Base-by-base conservation (phyloP, 2,888 invertebrate species). In the Rhimphoctona megacephalus region DNA sequence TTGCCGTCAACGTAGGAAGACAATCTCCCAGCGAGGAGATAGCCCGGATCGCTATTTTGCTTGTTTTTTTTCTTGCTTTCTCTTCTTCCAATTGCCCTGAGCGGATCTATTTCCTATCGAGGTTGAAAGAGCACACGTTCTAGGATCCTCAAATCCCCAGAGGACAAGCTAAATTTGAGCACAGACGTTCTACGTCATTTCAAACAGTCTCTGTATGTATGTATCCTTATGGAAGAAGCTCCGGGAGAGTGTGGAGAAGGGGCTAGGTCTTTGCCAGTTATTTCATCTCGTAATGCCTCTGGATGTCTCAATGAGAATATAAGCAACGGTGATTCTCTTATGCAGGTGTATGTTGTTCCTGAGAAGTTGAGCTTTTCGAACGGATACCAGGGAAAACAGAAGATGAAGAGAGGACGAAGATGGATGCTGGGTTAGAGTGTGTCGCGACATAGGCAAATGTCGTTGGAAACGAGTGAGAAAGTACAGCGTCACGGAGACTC, bases 21-120 rank as follows among this genome's bases (percentile, higher is more conserved):
- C 94, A 94, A 94, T 94, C 94, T 94, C 93, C 94, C 93, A 92
- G 81, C 90, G 93, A 94, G 94, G 94, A 94, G 94, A 94, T 94
- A 92, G 92, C 91, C 89, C 89, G 74, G 79, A 81, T 76, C 22
- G 14, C 39, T 57, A 87, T 89, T 88, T 89, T 90, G 89, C 87
- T 85, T 61, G 67, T 57, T 52, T 73, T 69, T 67, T 80, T 43
- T 81, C 74, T 79, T 66, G 64, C 64, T 70, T 81, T 76, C 22
- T 76, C 77, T 82, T 70, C 46, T 83, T 83, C 74, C 85, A 87
- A 88, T 86, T 86, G 77, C 86, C 82, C 70, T 89, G 88, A 90
- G 88, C 87, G 87, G 93, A 94, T 94, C 94, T 92, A 94, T 94
- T 94, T 94, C 94, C 94, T 94, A 94, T 93, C 92, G 92, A 89